Evolutionary conservation across 1,140 invertebrate genomes (phyloP), one percentile per base, ranked within the genome.

Genomic region (Camponotus vicinus): DNA sequence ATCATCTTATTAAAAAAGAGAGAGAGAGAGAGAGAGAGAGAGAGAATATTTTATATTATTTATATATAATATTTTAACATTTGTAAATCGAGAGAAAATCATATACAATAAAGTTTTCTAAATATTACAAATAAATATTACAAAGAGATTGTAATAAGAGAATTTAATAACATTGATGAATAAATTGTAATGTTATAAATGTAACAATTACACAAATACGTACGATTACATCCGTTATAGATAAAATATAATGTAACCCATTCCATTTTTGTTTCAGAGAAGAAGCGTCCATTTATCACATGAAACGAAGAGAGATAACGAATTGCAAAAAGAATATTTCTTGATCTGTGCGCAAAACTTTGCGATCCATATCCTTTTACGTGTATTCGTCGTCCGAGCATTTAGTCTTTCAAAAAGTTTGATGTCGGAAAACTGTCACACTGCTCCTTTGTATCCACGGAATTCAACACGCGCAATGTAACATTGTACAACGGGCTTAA

Each of bases 191-290:
- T 52, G 27, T 52, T 52, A 18, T 52, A 18, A 40, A 40, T 52
- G 3, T 15, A 32, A 64, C 18, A 45, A n/a, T 63, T 78, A 34
- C 1, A 66, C 21, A 78, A 63, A 66, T 45, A 21, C 13, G 4
- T 66, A 49, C 13, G 1, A 52, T 37, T 34, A 34, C 15, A 40
- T 70, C 21, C 15, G 40, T 40, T 37, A 52, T 37, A 21, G 13
- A 59, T 21, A 37, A 55, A 34, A 13, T 59, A 45, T 59, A 61
- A 40, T 27, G 32, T 57, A n/a, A n/a, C 15, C 18, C 9, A 5
- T 59, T 45, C 32, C 15, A 32, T 42, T 82, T 71, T 82, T 82
- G 66, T 71, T 71, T 5, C 37, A 82, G 67, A 40, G 70, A n/a
- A 69, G 15, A 40, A 4, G n/a, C 32, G 13, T 69, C 3, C 45